Base-by-base conservation (phyloP, 2,888 invertebrate genomes). In the Acleris holmiana region DNA sequence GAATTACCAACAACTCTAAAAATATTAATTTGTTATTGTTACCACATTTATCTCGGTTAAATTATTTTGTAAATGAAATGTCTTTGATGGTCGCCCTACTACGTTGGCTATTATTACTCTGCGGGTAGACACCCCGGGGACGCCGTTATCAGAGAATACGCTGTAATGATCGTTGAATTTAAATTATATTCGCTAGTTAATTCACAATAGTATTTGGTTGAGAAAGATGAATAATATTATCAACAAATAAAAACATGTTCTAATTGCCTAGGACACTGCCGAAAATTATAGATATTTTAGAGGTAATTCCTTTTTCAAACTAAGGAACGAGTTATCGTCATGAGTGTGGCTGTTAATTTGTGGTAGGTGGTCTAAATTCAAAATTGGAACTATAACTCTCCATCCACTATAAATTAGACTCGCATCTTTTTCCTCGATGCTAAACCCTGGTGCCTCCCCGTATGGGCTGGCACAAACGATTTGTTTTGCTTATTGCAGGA, bases 401-500 rank as follows among this genome's bases (percentile, higher is more conserved):
- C 53, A 64, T 41, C 58, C 53, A 58, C 53, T 54, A 53, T 59
- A 54, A 64, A 41, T 64, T 41, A 21, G 53, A 53, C 17, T 53
- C 53, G 13, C 58, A 40, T 57, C 57, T 21, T 50, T 51, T 56
- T 62, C 35, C 13, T 10, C 35, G 13, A 35, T 13, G 35, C 35
- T 13, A 4, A 4, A 13, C 47, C 53, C 46, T 17, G 41, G 50
- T 25, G 40, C 29, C 58, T 48, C 58, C 41, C 44, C 23, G 54
- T 7, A 44, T 44, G 44, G 53, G 49, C n/a, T 50, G 17, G 50
- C 75, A 72, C 71, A 67, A 71, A 73, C 79, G 80, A 86, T 88
- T 86, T 86, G 82, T 86, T 84, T 83, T 78, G 82, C 83, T 86
- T 82, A 84, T 83, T 78, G 76, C 76, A 67, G 73, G 71, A 82